Evolutionary conservation across 1,140 invertebrate genomes (phyloP), one percentile per base, ranked within the genome.

Genomic region (Trialeurodes vaporariorum): DNA sequence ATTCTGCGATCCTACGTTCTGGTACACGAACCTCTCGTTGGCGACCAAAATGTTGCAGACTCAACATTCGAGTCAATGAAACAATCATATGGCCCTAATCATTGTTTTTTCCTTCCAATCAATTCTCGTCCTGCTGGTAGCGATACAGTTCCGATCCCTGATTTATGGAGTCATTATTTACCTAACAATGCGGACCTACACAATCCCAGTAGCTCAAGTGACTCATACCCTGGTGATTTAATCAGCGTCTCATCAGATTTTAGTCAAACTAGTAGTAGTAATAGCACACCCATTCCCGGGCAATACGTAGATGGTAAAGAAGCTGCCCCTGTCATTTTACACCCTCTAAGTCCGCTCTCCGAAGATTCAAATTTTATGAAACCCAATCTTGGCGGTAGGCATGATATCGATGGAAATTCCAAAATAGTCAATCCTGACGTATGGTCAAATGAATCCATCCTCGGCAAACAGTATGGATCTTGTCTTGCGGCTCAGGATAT

Each of bases 1-100:
- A 87, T 92, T 27, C 82, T 96, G 25, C 88, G 92, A 74, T 94
- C 92, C 79, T 96, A 94, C 81, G 87, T 98, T 67, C 81, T 98
- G 59, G 74, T 98, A 61, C 91, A 97, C 80, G 94, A 97, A 81
- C 81, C 83, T n/a, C 70, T 79, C n/a, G 81, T 83, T 71, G 84
- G 84, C 72, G 84, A 89, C 70, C 78, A 75, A 58, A 76, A 81
- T 49, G 86, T 84, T 75, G 90, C 92, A 67, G 88, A 93, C 77
- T 81, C 85, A 72, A 80, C 88, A 63, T 95, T 90, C 82, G 88
- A 92, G 75, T 84, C 84, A 69, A 84, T 96, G 76, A 93, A 94
- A 78, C 86, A 86, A 61, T 86, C 87, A 25, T 96, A 93, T 80
- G 93, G 92, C 26, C 83, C 83, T 34, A 84, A 85, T 69, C 90